Percentiles rank a stretch among this genome's conserved stretches.
These are phyloP conservation scores for Triplophysa dalaica DNA, from an alignment of 2,113 vertebrate species.

Conservation along the genomic window DNA sequence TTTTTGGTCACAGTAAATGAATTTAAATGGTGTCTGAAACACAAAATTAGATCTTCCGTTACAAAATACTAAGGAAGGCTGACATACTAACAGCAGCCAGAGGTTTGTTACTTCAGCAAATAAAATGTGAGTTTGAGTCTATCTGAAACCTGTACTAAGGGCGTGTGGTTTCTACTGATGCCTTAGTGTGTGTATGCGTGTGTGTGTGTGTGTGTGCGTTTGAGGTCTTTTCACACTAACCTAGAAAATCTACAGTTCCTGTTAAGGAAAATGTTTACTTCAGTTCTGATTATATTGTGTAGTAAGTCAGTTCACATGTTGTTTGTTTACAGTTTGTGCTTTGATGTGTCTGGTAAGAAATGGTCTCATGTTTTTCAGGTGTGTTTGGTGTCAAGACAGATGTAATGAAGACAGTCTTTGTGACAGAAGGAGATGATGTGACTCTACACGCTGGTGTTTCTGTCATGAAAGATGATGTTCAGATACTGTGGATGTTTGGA, in stretches of 20 bases:
- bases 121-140: no score
- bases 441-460: not conserved
- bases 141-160: not conserved
- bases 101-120: no score
- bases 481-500: conserved; percentile 21
- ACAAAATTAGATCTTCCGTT: no score
- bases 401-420: not conserved
- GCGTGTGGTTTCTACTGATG: not conserved
- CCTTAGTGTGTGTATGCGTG: no score
- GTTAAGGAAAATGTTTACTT: not conserved
- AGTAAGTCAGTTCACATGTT: not conserved
- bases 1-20: no score
- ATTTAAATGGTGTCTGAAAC: no score
- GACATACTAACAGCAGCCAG: no score
- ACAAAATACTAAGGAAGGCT: no score
- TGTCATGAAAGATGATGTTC: not conserved
- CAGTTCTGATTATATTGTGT: not conserved
- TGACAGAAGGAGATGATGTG: conserved; percentile 1
- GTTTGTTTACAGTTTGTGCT: not conserved
- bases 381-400: not conserved
- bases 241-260: not conserved
- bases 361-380: not conserved
- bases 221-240: not conserved
- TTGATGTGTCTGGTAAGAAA: not conserved
- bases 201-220: no score